phyloP scores from a whole-genome alignment of 2,797 vertebrate species.

The Gallinago solitaria region DNA sequence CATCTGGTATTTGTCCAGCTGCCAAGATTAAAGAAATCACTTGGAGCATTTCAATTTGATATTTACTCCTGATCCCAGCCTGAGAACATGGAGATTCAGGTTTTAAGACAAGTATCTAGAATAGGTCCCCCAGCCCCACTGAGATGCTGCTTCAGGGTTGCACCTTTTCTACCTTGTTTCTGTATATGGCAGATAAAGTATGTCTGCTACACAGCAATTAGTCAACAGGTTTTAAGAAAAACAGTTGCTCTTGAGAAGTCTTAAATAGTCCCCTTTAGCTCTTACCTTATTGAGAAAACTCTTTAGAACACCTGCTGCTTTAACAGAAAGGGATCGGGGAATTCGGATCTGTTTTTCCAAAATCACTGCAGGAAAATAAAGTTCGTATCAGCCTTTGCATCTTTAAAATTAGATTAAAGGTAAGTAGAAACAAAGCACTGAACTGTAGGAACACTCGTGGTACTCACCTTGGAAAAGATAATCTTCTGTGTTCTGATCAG shows the following conservation, averaged over 20 bases:
- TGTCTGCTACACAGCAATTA: not conserved
- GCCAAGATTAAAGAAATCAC: not conserved
- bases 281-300: slow-evolving; percentile 98
- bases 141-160: not conserved
- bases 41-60: not conserved
- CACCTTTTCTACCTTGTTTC: not conserved
- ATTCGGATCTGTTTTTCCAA: slow-evolving; percentile 99
- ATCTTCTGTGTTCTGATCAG: slow-evolving; percentile 99
- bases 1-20: not conserved
- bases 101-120: not conserved
- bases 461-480: slow-evolving; percentile 96
- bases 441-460: not conserved
- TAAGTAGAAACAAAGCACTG: not conserved
- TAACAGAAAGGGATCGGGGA: slow-evolving; percentile 96
- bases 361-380: slow-evolving; percentile 84
- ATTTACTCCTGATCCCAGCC: not conserved
- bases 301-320: slow-evolving; percentile 97
- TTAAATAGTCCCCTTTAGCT: not conserved
- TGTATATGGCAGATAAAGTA: not conserved
- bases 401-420: not conserved
- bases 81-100: not conserved
- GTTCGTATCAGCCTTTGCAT: not conserved
- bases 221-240: not conserved
- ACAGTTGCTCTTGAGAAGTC: not conserved
- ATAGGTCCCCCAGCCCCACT: not conserved